These are phyloP conservation scores for Dipodomys spectabilis DNA, from an alignment of 2,113 vertebrate genomes.

Conservation along the genomic window DNA sequence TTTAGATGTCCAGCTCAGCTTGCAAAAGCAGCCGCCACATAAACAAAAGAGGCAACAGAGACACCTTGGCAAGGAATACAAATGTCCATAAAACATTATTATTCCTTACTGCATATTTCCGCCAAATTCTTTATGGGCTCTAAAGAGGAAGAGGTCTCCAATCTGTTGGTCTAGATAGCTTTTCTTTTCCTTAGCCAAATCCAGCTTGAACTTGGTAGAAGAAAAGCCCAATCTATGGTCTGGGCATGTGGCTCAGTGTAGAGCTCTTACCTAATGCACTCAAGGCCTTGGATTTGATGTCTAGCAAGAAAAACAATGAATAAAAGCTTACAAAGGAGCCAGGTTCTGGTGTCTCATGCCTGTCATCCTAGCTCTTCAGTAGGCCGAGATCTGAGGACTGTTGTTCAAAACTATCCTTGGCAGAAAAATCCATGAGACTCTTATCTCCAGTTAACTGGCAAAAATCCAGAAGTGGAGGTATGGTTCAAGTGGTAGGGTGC, in stretches of 20 bases:
- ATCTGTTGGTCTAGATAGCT: not conserved
- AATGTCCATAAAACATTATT: not conserved
- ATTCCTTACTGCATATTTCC: not conserved
- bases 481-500: too few relatives aligned
- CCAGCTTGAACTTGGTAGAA: not conserved
- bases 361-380: too few relatives aligned
- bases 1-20: not conserved
- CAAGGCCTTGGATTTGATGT: not conserved
- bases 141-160: not conserved
- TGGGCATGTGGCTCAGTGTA: not conserved
- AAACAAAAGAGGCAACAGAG: not conserved
- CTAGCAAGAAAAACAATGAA: not conserved
- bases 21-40: not conserved
- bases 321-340: too few relatives aligned
- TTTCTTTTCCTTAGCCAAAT: not conserved
- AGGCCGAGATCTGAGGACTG: too few relatives aligned
- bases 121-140: not conserved
- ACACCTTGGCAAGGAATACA: not conserved
- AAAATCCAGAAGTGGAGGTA: too few relatives aligned
- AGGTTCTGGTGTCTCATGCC: too few relatives aligned
- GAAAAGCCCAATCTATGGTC: not conserved
- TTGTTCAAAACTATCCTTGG: too few relatives aligned
- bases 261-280: not conserved
- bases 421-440: too few relatives aligned
- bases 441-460: too few relatives aligned